Percentiles rank a stretch among this genome's conserved stretches.
Evolutionary conservation across 23 tunicate genomes (phyloP).

Genomic region (Styela plicata): DNA sequence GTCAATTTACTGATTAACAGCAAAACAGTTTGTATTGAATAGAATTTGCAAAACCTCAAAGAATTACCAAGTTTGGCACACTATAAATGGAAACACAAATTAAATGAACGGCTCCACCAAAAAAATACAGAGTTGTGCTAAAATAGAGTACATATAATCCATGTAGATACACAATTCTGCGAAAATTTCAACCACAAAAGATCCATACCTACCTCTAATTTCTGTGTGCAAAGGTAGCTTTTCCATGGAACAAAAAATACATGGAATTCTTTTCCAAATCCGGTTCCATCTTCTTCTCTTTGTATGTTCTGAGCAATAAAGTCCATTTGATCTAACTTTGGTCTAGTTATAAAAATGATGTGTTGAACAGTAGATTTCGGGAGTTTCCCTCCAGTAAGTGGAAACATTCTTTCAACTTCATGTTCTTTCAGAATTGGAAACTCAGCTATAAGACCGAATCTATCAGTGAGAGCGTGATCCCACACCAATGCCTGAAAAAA

Average conservation of each 20-base stretch:
- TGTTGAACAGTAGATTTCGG: slow-evolving; percentile 65
- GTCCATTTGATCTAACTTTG: slow-evolving; percentile 56
- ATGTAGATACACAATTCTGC: too few species aligned
- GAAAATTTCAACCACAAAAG: too few species aligned
- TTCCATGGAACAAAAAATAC: slow-evolving; percentile 90
- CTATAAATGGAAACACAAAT: too few species aligned
- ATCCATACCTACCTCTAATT: slow-evolving; percentile 84
- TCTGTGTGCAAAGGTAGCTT: slow-evolving; percentile 81
- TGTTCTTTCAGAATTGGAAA: slow-evolving; percentile 84
- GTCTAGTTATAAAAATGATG: slow-evolving; percentile 68
- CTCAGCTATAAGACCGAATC: slow-evolving; percentile 82
- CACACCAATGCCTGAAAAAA: slow-evolving; percentile 79
- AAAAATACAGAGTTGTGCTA: too few species aligned
- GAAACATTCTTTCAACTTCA: slow-evolving; percentile 88
- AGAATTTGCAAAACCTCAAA: too few species aligned
- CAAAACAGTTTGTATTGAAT: too few species aligned
- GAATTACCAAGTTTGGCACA: too few species aligned
- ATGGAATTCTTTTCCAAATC: slow-evolving; percentile 66
- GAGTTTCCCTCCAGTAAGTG: slow-evolving; percentile 58
- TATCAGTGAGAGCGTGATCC: slow-evolving; percentile 75
- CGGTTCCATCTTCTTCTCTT: slow-evolving; percentile 77
- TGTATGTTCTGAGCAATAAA: slow-evolving; percentile 63
- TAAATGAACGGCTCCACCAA: too few species aligned
- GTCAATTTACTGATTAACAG: too few species aligned
- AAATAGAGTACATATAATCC: too few species aligned